phyloP scores from a whole-genome alignment of 1,140 invertebrate species.

The Rhopalosiphum padi region DNA sequence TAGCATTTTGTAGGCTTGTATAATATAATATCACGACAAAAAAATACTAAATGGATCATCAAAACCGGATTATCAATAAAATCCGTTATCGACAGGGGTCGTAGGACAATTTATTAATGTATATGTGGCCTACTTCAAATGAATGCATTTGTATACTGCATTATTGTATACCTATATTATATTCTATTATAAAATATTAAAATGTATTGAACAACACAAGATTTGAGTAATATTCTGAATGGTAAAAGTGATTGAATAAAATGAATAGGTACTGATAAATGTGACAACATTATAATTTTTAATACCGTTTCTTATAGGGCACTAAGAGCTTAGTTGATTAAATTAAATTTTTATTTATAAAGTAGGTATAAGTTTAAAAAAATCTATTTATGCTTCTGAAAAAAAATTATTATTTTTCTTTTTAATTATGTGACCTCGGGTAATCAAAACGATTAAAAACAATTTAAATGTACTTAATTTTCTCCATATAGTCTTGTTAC shows the following conservation, averaged over 20 bases:
- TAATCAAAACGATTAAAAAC: not conserved
- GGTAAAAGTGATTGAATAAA: not conserved
- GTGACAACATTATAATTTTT: not conserved
- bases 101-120: not conserved
- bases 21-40: not conserved
- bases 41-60: conserved; percentile 34
- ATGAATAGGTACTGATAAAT: not conserved
- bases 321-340: not conserved
- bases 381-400: not conserved
- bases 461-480: not conserved
- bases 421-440: not conserved
- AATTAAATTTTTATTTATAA: not conserved
- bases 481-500: not conserved
- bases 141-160: not conserved
- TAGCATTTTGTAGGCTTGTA: not conserved
- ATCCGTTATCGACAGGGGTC: not conserved
- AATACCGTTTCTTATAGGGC: not conserved
- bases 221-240: not conserved
- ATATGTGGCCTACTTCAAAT: conserved; percentile 18
- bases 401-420: not conserved
- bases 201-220: not conserved
- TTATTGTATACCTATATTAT: not conserved
- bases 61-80: conserved; percentile 19
- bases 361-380: not conserved
- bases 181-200: not conserved